Evolutionary conservation across 2,888 invertebrate species (phyloP).

Genomic region (Tryphoninae sp.): DNA sequence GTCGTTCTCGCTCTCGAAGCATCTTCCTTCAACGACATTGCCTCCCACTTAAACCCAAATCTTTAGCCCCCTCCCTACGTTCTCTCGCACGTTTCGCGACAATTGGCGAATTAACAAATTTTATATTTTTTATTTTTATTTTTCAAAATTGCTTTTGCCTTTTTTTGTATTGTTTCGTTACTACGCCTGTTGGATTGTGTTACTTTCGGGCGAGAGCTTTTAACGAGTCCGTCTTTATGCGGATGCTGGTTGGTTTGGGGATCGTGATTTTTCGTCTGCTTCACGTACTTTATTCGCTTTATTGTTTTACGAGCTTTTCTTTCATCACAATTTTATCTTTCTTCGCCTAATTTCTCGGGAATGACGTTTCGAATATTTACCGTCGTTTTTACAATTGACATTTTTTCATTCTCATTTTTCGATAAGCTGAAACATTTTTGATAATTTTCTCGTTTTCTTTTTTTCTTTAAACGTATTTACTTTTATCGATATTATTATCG

Average conservation of each 20-base stretch:
- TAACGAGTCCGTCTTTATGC: too few species aligned
- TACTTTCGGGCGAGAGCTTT: too few species aligned
- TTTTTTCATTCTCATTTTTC: too few species aligned
- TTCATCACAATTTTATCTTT: too few species aligned
- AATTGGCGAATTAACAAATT: background rate
- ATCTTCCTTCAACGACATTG: conserved; percentile 30
- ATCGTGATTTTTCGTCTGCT: too few species aligned
- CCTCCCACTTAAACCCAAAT: conserved; percentile 37
- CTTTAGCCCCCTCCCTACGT: conserved; percentile 25
- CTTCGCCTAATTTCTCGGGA: too few species aligned
- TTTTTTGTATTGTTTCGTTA: conserved; percentile 13
- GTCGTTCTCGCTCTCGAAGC: conserved; percentile 16
- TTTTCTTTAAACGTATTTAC: conserved; percentile 9
- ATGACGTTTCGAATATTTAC: too few species aligned
- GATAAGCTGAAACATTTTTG: too few species aligned
- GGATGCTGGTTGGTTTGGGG: too few species aligned
- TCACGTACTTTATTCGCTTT: too few species aligned
- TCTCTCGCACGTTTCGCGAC: conserved; percentile 20
- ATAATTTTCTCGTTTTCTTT: background rate
- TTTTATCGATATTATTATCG: background rate
- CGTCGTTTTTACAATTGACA: too few species aligned
- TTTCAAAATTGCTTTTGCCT: background rate
- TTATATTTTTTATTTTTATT: conserved; percentile 24
- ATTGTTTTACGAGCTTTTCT: too few species aligned
- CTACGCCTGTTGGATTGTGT: background rate